Base-by-base conservation (phyloP, 2,797 vertebrate genomes). In the Poeciliopsis infans region DNA sequence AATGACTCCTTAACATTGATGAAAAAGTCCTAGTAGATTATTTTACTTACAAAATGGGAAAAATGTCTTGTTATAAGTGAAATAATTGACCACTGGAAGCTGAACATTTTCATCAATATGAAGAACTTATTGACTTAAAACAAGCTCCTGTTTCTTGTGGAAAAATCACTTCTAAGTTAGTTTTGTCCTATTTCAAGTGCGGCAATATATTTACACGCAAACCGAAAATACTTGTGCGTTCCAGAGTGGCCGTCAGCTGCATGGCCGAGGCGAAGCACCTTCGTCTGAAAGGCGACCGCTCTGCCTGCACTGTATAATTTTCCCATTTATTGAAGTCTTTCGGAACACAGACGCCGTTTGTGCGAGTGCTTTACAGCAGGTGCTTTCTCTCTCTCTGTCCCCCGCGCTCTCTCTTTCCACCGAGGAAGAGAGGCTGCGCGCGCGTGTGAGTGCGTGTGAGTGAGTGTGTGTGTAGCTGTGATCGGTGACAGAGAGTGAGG, bases 301-400 rank as follows among this genome's bases (percentile, higher is more conserved):
- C 85, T 70, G 76, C 51, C 77, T 85, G 72, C 86, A 93, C 92
- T 93, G 93, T 94, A 94, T 94, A 93, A 94, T 94, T 93, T 92
- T 83, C 90, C 86, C 91, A 93, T 94, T 94, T 93, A 91, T 93
- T 90, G 74, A 90, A 92, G 91, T 92, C 91, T 78, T 79, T 79
- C 74, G 74, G 80, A 88, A 94, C 93, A 94, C 90, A 92, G 90
- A 80, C 82, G 11, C 68, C 78, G 82, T 90, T 93, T 94, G 93
- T 93, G 85, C 79, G 83, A 89, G 85, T 80, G 87, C 74, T 93
- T 91, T 86, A 83, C 77, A 89, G 93, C 93, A 94, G 93, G 90
- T 93, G 93, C 86, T 80, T 84, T 84, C 87, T 83, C 83, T 79
- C 83, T 20, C 83, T 39, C 72, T 51, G 36, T 45, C 39, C 36